Percentiles rank a stretch among this genome's conserved stretches.
phyloP scores from a whole-genome alignment of 2,888 invertebrate genomes.

The Lordiphosa andalusiaca region DNA sequence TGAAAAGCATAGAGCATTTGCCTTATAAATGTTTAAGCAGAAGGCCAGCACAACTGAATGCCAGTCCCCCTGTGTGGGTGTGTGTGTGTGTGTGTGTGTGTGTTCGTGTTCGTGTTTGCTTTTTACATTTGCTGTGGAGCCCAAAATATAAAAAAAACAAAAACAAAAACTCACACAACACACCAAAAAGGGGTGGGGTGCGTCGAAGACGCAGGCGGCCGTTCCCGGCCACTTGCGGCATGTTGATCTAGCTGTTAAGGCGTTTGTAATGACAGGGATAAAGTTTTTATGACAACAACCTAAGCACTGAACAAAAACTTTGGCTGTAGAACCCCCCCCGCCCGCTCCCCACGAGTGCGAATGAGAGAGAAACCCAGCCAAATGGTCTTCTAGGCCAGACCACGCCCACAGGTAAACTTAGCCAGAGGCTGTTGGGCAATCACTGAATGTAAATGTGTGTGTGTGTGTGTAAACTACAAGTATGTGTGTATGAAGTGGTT shows the following conservation, averaged over 20 bases:
- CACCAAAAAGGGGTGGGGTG: background rate
- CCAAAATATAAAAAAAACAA: no score
- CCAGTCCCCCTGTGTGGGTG: constrained; percentile 1
- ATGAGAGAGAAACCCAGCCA: no score
- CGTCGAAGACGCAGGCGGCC: background rate
- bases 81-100: constrained; percentile 3
- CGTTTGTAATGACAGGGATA: constrained; percentile 47
- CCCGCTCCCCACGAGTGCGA: no score
- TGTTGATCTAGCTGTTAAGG: constrained; percentile 53
- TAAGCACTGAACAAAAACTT: constrained; percentile 21
- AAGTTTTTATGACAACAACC: constrained; percentile 40
- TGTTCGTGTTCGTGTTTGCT: constrained; percentile 8
- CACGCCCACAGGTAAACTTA: no score
- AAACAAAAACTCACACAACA: background rate
- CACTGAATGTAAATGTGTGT: no score
- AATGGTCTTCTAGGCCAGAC: no score
- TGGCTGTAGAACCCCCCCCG: no score
- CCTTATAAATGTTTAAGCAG: constrained; percentile 38
- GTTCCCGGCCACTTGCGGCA: constrained; percentile 34
- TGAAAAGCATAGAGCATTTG: constrained; percentile 2
- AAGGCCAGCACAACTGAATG: constrained; percentile 4
- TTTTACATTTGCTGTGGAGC: constrained; percentile 12
- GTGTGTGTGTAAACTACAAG: no score
- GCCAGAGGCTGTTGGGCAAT: background rate
- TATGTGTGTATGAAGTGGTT: no score